Percentiles rank a stretch among this genome's conserved stretches.
Evolutionary conservation across 1,140 invertebrate species (phyloP).

Genomic region (Drosophila chauvacae): DNA sequence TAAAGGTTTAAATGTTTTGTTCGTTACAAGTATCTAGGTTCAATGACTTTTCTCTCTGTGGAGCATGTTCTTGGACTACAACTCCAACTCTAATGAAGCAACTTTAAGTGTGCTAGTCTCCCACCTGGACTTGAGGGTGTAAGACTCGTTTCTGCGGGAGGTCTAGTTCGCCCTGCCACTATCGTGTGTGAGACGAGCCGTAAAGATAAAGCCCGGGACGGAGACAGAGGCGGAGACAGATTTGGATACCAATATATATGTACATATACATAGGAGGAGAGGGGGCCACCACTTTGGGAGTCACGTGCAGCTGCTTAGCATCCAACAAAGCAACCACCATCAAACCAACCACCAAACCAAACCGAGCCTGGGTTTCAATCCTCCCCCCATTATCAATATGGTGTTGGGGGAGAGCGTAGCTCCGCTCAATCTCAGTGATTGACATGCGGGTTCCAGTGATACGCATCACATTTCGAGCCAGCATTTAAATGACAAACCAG

Average conservation of each 20-base stretch:
- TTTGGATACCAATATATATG: conserved; percentile 8
- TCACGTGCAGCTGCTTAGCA: conserved; percentile 82
- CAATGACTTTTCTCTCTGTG: not conserved
- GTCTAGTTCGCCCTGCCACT: conserved; percentile 1
- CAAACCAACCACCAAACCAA: conserved; percentile 51
- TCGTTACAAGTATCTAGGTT: not conserved
- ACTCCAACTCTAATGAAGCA: conserved; percentile 69
- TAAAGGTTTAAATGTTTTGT: too few species aligned
- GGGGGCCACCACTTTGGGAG: conserved; percentile 58
- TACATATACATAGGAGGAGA: not conserved
- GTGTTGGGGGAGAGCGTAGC: not conserved
- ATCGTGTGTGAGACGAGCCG: conserved; percentile 69
- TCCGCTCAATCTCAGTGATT: conserved; percentile 72
- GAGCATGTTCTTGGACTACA: conserved; percentile 23
- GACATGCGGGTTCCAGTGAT: conserved; percentile 68
- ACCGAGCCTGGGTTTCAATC: conserved; percentile 32
- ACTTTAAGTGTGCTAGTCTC: conserved; percentile 65
- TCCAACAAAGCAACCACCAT: conserved; percentile 51
- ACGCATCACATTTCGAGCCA: conserved; percentile 49
- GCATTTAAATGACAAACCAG: conserved; percentile 60
- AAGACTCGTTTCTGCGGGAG: conserved; percentile 1
- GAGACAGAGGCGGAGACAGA: conserved; percentile 26
- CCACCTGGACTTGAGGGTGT: conserved; percentile 55
- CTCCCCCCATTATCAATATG: conserved; percentile 55
- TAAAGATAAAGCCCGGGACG: conserved; percentile 66